Evolutionary conservation across 1,140 invertebrate species (phyloP).

Genomic region (Caenorhabditis briggsae): DNA sequence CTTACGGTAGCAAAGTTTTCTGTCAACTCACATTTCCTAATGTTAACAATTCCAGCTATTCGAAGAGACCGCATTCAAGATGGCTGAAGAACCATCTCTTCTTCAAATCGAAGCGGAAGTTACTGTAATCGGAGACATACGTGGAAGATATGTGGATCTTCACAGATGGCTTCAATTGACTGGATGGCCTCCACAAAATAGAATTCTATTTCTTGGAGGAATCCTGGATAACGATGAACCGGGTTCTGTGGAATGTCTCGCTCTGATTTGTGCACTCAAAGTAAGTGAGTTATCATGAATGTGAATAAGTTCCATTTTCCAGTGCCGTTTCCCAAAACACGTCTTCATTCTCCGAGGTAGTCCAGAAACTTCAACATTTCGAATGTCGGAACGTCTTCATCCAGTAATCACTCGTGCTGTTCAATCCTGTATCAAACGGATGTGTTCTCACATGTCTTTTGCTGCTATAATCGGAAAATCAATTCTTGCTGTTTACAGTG

Average conservation of each 20-base stretch:
- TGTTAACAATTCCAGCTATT: slow-evolving; percentile 14
- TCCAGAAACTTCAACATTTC: slow-evolving; percentile 50
- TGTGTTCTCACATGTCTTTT: slow-evolving; percentile 53
- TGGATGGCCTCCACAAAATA: slow-evolving; percentile 59
- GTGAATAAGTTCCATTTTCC: background rate
- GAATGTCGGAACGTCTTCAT: slow-evolving; percentile 15
- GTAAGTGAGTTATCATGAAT: background rate
- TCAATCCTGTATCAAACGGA: slow-evolving; percentile 50
- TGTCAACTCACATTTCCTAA: background rate
- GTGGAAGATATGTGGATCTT: slow-evolving; percentile 59
- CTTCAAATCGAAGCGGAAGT: slow-evolving; percentile 24
- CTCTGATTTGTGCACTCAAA: slow-evolving; percentile 59
- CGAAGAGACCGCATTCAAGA: slow-evolving; percentile 47
- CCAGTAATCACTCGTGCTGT: slow-evolving; percentile 16
- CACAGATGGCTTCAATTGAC: slow-evolving; percentile 49
- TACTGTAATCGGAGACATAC: slow-evolving; percentile 55
- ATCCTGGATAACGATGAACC: slow-evolving; percentile 47
- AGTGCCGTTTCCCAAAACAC: slow-evolving; percentile 59
- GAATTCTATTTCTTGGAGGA: slow-evolving; percentile 57
- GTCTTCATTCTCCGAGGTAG: slow-evolving; percentile 58
- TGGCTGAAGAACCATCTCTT: slow-evolving; percentile 39
- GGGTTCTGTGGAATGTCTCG: slow-evolving; percentile 58
- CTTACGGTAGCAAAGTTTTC: slow-evolving; percentile 13
- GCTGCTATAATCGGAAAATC: slow-evolving; percentile 49
- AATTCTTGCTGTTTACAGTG: slow-evolving; percentile 53